Conservation (phyloP, 1,140 invertebrate genomes). For the Cyrtorhinus lividipennis region DNA sequence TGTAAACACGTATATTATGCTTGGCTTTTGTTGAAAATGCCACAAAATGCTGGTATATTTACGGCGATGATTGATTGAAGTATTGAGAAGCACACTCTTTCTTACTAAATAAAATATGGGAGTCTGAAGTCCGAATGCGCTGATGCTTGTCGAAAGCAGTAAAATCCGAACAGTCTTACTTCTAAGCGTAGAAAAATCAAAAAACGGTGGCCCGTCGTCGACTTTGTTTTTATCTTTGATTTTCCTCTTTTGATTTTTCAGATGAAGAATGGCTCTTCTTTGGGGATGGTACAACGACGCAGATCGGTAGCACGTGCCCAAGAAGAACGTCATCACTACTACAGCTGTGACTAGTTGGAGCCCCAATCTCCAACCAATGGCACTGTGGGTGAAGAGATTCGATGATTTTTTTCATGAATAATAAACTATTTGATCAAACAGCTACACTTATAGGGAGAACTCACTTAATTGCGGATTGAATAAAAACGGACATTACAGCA, state of each 20-base stretch:
- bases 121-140: conserved; percentile 68
- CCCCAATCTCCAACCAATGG: conserved; percentile 74
- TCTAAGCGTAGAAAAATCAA: conserved; percentile 68
- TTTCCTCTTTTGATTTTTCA: conserved; percentile 80
- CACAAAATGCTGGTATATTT: not conserved
- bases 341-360: conserved; percentile 72
- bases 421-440: not conserved
- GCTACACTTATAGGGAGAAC: conserved; percentile 10
- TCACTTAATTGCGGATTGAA: conserved; percentile 64
- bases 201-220: conserved; percentile 66
- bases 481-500: conserved; percentile 63
- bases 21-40: too few species aligned
- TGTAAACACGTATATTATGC: too few species aligned
- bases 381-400: conserved; percentile 37
- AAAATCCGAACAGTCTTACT: conserved; percentile 73
- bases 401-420: not conserved
- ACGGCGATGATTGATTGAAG: too few species aligned
- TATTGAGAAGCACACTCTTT: too few species aligned
- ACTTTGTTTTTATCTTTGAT: conserved; percentile 57
- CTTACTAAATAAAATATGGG: conserved; percentile 71
- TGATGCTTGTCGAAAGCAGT: conserved; percentile 56
- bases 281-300: conserved; percentile 82
- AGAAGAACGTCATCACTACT: conserved; percentile 68
- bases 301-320: conserved; percentile 77
- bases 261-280: conserved; percentile 69